Conservation (phyloP, 2,888 invertebrate species). For the Thymelicus acteon region DNA sequence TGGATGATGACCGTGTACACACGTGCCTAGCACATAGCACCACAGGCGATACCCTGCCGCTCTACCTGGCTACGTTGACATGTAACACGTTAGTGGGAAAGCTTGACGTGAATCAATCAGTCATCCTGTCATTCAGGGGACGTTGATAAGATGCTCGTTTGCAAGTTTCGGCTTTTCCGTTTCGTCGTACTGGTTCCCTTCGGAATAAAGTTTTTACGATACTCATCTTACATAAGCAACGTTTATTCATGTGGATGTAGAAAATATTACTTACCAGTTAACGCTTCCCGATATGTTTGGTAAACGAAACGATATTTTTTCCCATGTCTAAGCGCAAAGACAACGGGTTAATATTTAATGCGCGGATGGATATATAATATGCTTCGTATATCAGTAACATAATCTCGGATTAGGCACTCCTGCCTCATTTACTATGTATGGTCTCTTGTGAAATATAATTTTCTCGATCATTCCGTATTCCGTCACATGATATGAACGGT, state of each 20-base stretch:
- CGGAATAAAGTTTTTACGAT: not conserved
- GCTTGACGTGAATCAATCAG: conserved; percentile 55
- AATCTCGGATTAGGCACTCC: conserved; percentile 32
- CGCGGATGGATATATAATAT: not conserved
- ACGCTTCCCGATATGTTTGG: not conserved
- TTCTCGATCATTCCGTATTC: conserved; percentile 25
- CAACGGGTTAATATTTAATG: conserved; percentile 13
- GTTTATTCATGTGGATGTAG: not conserved
- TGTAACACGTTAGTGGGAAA: conserved; percentile 43
- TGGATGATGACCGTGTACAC: conserved; percentile 20
- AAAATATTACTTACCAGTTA: not conserved
- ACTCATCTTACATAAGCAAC: conserved; percentile 15
- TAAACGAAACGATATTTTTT: not conserved
- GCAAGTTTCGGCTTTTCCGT: conserved; percentile 2
- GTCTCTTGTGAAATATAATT: conserved; percentile 29
- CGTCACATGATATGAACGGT: conserved; percentile 20
- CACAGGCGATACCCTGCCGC: conserved; percentile 27
- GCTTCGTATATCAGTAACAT: conserved; percentile 6
- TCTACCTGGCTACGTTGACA: conserved; percentile 45
- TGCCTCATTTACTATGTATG: conserved; percentile 29
- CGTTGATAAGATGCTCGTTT: conserved; percentile 41
- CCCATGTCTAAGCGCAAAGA: not conserved
- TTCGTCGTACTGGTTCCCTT: conserved; percentile 7
- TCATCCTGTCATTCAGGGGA: conserved; percentile 51
- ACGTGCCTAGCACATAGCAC: conserved; percentile 16